phyloP scores from a whole-genome alignment of 2,113 vertebrate species.

The Microtus oregoni region DNA sequence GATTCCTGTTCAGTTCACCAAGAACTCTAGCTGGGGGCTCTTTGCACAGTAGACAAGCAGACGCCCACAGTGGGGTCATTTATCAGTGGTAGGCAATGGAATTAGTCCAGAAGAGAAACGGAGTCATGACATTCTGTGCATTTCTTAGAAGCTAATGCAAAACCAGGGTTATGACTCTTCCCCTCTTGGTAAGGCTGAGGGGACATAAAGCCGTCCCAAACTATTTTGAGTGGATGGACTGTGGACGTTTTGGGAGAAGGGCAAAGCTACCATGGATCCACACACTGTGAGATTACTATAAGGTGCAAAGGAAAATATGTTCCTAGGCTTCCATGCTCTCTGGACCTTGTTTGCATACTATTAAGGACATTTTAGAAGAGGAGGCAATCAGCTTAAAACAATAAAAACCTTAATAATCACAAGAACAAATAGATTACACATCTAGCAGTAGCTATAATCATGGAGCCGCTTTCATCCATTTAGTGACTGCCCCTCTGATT shows the following conservation, averaged over 20 bases:
- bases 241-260: neutral
- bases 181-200: neutral
- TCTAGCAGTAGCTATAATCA: conserved; percentile 24
- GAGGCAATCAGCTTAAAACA: conserved; percentile 49
- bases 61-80: neutral
- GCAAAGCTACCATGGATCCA: neutral
- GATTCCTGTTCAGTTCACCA: neutral
- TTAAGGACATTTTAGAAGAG: conserved; percentile 39
- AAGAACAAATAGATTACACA: conserved; percentile 30
- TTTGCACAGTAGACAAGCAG: neutral
- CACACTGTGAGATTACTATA: neutral
- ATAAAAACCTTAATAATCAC: conserved; percentile 53
- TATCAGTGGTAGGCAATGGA: neutral
- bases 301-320: conserved; percentile 24
- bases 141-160: conserved; percentile 22
- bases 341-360: conserved; percentile 30
- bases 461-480: neutral
- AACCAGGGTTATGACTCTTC: neutral
- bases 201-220: neutral
- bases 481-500: conserved; percentile 17
- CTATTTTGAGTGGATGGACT: neutral
- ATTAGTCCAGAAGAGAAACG: conserved; percentile 49
- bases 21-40: neutral
- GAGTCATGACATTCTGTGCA: neutral
- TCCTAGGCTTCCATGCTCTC: conserved; percentile 3